phyloP scores from a whole-genome alignment of 2,888 invertebrate genomes.

The Drosophila tripunctata region DNA sequence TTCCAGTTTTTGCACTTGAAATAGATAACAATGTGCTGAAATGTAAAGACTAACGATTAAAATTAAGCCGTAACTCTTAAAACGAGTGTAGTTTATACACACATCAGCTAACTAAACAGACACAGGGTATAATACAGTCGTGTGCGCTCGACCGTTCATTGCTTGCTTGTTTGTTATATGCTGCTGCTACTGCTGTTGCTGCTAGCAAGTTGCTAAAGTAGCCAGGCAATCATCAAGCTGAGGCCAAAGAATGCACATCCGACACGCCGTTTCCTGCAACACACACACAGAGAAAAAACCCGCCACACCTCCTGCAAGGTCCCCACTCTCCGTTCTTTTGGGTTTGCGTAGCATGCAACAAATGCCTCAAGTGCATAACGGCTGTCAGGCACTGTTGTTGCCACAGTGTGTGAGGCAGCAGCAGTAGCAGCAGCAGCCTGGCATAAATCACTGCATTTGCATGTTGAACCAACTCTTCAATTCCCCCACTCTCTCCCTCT shows the following conservation, averaged over 20 bases:
- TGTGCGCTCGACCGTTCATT: too few relatives aligned
- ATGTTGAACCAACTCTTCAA: slow-evolving; percentile 34
- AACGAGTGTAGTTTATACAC: too few relatives aligned
- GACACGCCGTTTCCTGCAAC: slow-evolving; percentile 62
- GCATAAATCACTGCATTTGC: slow-evolving; percentile 75
- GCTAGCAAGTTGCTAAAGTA: slow-evolving; percentile 6
- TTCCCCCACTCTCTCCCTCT: not conserved
- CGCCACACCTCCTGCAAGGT: not conserved
- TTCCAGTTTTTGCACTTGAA: too few relatives aligned
- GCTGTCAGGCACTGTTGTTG: slow-evolving; percentile 44
- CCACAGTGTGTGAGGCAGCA: slow-evolving; percentile 28
- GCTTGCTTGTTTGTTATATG: too few relatives aligned
- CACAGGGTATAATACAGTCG: too few relatives aligned
- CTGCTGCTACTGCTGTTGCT: too few relatives aligned
- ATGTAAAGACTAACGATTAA: too few relatives aligned
- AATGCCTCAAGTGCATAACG: slow-evolving; percentile 75
- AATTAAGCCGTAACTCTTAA: too few relatives aligned
- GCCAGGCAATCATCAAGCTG: slow-evolving; percentile 15
- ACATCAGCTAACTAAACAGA: too few relatives aligned
- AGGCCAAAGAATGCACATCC: slow-evolving; percentile 63
- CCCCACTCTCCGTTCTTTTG: not conserved
- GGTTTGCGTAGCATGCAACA: slow-evolving; percentile 62
- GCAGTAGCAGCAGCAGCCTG: too few relatives aligned
- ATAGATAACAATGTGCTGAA: too few relatives aligned
- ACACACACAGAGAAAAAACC: not conserved